Evolutionary conservation across 2,797 vertebrate genomes (phyloP).

Genomic region (Muscicapa comitata): DNA sequence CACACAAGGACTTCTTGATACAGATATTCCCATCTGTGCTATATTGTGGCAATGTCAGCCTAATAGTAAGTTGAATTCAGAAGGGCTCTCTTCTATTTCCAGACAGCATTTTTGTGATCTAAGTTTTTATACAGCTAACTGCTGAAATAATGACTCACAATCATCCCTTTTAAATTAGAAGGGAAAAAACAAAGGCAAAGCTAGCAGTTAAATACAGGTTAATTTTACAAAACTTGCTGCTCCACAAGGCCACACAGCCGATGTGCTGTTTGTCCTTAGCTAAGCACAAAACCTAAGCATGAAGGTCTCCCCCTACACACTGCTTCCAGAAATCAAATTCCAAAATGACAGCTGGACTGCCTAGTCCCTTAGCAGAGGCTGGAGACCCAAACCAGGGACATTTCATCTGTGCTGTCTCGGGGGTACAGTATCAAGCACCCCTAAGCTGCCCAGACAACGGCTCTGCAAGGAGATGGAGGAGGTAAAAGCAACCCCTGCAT

Average conservation of each 20-base stretch:
- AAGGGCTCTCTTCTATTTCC: neutral
- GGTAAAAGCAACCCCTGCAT: rapidly evolving
- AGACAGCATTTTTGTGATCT: neutral
- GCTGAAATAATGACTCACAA: neutral
- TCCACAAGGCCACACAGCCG: neutral
- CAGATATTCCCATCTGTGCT: neutral
- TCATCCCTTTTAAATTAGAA: neutral
- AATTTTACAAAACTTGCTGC: neutral
- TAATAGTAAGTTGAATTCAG: neutral
- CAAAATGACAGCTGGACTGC: neutral
- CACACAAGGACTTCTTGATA: neutral
- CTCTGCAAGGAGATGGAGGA: neutral
- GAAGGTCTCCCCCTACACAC: neutral
- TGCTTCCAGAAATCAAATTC: neutral
- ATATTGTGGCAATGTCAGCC: neutral
- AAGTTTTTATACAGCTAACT: neutral
- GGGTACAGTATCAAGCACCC: rapidly evolving
- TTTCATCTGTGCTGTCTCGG: neutral
- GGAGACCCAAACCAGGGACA: neutral
- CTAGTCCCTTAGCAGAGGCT: neutral
- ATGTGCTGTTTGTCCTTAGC: neutral
- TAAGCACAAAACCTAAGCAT: neutral
- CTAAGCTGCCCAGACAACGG: rapidly evolving
- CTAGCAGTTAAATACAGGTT: neutral
- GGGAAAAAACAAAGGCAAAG: neutral